Base-by-base conservation (phyloP, 2,888 invertebrate species). In the Schizaphis graminum region DNA sequence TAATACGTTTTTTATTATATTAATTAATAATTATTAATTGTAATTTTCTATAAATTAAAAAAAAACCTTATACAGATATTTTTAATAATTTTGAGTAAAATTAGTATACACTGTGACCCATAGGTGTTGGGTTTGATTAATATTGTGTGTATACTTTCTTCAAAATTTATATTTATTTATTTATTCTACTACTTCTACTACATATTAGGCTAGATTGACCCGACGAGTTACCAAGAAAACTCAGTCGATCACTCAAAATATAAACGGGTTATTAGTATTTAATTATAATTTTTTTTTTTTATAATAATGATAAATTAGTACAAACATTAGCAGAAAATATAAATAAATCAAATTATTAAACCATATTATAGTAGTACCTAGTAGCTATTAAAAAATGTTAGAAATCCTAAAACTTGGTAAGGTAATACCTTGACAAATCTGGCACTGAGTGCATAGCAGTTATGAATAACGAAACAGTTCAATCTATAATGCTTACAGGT, bases 401-500 rank as follows among this genome's bases (percentile, higher is more conserved):
- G 7, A 47, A 47, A 47, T 47, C 44, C 44, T 47, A 47, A 4
- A 47, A 47, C 44, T 47, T 47, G 44, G 44, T 47, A 47, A 47
- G 44, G 44, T 47, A 8, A 47, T 47, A 47, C 44, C 44, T 47
- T 47, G 44, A 47, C 7, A 47, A 47, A 47, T 47, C 44, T 47
- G 44, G 7, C 44, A 47, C 44, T 7, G 44, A 47, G 44, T 47
- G 7, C 21, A 77, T 7, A 77, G 35, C 21, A 41, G 35, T 35
- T 35, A 35, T 35, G 21, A 77, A 35, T 77, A 35, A 77, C 26
- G 35, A 77, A 53, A 53, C 1, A 41, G 21, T 2, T 35, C 0
- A 77, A 77, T 35, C 2, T 35, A 57, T 47, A 47, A 86, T 90
- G 28, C 93, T 89, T 91, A 94, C 94, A 67, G 94, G 90, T 41